Percentiles rank a stretch among this genome's conserved stretches.
Conservation (phyloP, 2,797 vertebrate species). For the Pseudochirops corinnae region DNA sequence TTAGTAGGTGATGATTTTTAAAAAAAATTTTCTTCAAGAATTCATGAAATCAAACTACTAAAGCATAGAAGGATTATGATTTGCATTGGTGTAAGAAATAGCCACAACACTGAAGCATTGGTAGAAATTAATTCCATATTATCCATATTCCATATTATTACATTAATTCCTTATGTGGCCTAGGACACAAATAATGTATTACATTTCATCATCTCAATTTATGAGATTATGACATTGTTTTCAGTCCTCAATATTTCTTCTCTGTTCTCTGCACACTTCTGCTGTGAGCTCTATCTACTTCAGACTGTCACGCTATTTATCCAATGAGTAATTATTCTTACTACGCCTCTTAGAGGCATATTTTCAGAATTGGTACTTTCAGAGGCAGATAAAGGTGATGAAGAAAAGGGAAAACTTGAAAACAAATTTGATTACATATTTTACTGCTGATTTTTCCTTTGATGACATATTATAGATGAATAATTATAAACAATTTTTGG, state of each 20-base stretch:
- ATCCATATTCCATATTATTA: not conserved
- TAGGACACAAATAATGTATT: not conserved
- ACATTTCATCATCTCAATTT: not conserved
- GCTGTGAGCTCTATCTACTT: not conserved
- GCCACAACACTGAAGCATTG: not conserved
- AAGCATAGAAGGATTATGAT: not conserved
- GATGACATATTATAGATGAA: not conserved
- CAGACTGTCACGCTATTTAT: not conserved
- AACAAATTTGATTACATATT: not conserved
- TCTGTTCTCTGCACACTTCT: not conserved
- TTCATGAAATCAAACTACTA: not conserved
- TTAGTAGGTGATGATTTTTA: not conserved
- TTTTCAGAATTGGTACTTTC: not conserved
- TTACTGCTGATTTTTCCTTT: not conserved
- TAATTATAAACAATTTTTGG: not conserved
- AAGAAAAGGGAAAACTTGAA: not conserved
- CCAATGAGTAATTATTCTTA: not conserved
- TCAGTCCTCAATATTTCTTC: not conserved
- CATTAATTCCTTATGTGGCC: not conserved
- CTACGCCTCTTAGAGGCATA: not conserved
- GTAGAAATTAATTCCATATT: not conserved
- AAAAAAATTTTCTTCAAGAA: not conserved
- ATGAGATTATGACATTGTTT: not conserved
- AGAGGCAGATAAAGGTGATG: not conserved
- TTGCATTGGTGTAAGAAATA: not conserved